Base-by-base conservation (phyloP, 2,113 vertebrate genomes). In the Gadus chalcogrammus region DNA sequence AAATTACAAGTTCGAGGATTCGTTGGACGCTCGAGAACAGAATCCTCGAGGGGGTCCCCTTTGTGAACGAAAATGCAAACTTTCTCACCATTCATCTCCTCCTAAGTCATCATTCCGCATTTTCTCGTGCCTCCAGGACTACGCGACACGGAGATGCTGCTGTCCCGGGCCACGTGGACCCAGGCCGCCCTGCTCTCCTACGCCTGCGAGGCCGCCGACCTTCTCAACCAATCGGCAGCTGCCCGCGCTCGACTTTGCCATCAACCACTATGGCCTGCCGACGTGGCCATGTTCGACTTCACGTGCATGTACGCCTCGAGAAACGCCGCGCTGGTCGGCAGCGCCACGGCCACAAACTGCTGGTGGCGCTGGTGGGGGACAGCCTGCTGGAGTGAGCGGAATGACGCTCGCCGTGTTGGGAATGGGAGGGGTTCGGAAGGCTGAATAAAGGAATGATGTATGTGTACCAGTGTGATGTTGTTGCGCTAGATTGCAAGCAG, bases 241-340 rank as follows among this genome's bases (percentile, higher is more conserved):
- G 82, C 97, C 97, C 0, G 92, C 91, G 0, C 85, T 99, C 84
- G 95, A 99, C 77, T 99, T 99, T 0, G 97, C 97, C 90, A 99
- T 99, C 86, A 99, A 99, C 84, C 97, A 99, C 84, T 99, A 99
- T 0, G 97, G 97, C 22, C 97, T 97, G 88, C 97, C 0, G 96
- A 99, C 0, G 97, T 99, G 48, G 97, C 97, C 85, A 99, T 99
- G 97, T 99, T 99, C 22, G 97, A 99, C 89, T 99, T 99, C 87
- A 99, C 97, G 0, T 99, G 97, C 87, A 99, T 99, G 97, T 98
- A 98, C 0, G 97, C 97, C 0, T 98, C 97, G 0, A 97, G 98
- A 88, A 99, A 98, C 0, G 97, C 97, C 0, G 97, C 96, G 0
- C 89, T 99, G 81, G 94, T 99, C 95, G 96, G 24, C 96, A 98